Evolutionary conservation across 2,113 vertebrate species (phyloP).

Genomic region (Boleophthalmus pectinirostris): DNA sequence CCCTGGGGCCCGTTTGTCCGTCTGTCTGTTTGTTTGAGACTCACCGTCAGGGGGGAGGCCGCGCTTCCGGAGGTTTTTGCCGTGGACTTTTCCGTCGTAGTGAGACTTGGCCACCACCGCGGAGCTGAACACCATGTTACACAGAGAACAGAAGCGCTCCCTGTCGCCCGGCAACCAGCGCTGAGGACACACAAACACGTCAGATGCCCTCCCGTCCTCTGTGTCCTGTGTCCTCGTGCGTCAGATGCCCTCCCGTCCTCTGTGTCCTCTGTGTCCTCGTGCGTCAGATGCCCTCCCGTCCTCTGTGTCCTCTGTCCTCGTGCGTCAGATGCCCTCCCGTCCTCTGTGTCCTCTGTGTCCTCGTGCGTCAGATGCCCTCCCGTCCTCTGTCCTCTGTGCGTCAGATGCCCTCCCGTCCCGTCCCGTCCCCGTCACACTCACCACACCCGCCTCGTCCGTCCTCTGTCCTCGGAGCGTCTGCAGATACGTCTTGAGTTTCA

Average conservation of each 20-base stretch:
- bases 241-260: no score
- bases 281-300: no score
- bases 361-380: no score
- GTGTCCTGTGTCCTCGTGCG: no score
- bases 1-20: no score
- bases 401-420: not conserved
- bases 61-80: slow-evolving; percentile 77
- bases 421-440: not conserved
- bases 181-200: not conserved
- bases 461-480: slow-evolving; percentile 69
- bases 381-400: no score
- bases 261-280: no score
- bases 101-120: slow-evolving; percentile 76
- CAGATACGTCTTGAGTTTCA: slow-evolving; percentile 79
- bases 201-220: not conserved
- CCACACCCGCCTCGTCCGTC: not conserved
- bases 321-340: no score
- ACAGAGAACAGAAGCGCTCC: slow-evolving; percentile 80
- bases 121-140: slow-evolving; percentile 83
- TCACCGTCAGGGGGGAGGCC: slow-evolving; percentile 47
- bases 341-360: no score
- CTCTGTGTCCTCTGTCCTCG: no score
- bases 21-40: no score
- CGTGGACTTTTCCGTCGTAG: slow-evolving; percentile 81
- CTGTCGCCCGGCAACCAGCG: slow-evolving; percentile 50